Evolutionary conservation across 2,888 invertebrate genomes (phyloP).

Genomic region (Caenorhabditis sinica): DNA sequence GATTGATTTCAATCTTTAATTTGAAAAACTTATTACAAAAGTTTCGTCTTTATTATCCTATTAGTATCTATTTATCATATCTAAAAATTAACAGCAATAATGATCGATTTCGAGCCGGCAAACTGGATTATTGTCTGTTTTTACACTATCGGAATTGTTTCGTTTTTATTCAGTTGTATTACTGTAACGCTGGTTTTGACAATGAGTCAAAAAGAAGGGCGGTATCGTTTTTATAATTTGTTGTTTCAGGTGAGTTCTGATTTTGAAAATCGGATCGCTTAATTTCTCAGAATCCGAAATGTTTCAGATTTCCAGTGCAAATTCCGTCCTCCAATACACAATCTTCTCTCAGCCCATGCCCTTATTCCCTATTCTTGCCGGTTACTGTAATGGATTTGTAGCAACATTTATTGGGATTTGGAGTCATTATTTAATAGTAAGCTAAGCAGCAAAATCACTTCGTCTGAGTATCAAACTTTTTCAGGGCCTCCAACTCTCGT

Average conservation of each 20-base stretch:
- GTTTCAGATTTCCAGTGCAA: conserved; percentile 14
- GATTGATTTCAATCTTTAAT: no score
- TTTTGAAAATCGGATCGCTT: no score
- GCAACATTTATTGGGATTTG: conserved; percentile 6
- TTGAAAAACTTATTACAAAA: no score
- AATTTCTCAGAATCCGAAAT: neutral
- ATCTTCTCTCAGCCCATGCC: conserved; percentile 14
- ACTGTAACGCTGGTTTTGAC: neutral
- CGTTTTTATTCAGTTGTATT: conserved; percentile 4
- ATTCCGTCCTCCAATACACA: neutral
- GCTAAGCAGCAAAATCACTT: neutral
- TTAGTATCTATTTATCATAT: no score
- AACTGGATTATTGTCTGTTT: neutral
- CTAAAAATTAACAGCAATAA: no score
- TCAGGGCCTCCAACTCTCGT: neutral
- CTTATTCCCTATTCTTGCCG: conserved; percentile 10
- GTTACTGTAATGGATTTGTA: conserved; percentile 14
- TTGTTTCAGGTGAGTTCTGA: conserved; percentile 15
- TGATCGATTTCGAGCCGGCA: neutral
- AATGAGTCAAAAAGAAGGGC: conserved; percentile 4
- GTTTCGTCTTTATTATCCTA: no score
- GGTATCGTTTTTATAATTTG: conserved; percentile 16
- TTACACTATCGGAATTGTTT: neutral
- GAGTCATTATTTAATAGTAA: conserved; percentile 26
- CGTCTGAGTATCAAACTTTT: neutral